A percentile compares a stretch with the other conserved stretches of the same genome.
phyloP scores from a whole-genome alignment of 2,797 vertebrate species.

The Remorina albescens region DNA sequence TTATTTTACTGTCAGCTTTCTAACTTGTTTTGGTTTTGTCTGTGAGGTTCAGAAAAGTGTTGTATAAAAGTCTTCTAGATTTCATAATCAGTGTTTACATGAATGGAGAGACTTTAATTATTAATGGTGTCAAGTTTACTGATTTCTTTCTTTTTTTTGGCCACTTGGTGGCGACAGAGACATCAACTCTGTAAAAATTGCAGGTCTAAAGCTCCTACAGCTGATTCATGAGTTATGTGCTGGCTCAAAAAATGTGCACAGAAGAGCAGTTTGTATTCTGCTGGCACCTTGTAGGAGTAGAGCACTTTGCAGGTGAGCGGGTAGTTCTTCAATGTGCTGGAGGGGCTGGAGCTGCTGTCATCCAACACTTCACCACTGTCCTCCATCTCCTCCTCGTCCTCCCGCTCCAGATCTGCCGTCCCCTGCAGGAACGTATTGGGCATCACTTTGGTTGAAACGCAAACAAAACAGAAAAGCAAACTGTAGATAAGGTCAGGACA shows the following conservation, averaged over 20 bases:
- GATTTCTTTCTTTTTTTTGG: too few relatives aligned
- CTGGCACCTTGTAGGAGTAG: constrained; percentile 94
- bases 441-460: neutral
- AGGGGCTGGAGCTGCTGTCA: constrained; percentile 96
- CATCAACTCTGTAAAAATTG: too few relatives aligned
- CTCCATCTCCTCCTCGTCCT: constrained; percentile 93
- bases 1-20: too few relatives aligned
- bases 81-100: too few relatives aligned
- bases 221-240: neutral
- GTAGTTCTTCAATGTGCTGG: constrained; percentile 94
- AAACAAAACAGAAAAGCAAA: neutral
- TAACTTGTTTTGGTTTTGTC: too few relatives aligned
- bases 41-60: too few relatives aligned
- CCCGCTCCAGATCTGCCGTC: constrained; percentile 89
- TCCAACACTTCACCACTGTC: constrained; percentile 94
- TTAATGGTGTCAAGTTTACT: too few relatives aligned
- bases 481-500: too few relatives aligned
- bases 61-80: too few relatives aligned
- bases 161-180: too few relatives aligned
- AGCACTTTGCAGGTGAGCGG: constrained; percentile 97
- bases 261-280: neutral
- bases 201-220: neutral
- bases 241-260: neutral
- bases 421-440: constrained; percentile 69
- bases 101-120: too few relatives aligned